Evolutionary conservation across 2,888 invertebrate genomes (phyloP).

Genomic region (Caenorhabditis sp.): DNA sequence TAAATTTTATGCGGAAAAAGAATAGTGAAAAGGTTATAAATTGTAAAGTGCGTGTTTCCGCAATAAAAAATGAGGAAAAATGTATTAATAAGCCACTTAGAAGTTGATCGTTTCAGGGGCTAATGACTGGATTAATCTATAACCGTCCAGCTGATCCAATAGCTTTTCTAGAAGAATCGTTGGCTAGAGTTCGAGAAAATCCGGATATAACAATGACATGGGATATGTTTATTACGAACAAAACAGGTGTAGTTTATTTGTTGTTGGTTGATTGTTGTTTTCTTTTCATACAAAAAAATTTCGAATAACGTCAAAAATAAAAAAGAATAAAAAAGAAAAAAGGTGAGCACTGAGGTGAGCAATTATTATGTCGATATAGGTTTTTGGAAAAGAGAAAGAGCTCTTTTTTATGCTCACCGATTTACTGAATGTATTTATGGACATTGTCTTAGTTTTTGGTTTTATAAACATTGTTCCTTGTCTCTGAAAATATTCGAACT

Average conservation of each 20-base stretch:
- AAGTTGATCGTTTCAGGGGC: conserved; percentile 69
- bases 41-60: neutral
- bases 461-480: conserved; percentile 6
- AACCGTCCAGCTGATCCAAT: conserved; percentile 73
- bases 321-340: conserved; percentile 10
- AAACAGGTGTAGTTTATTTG: conserved; percentile 20
- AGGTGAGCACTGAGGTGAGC: neutral
- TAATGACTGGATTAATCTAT: conserved; percentile 75
- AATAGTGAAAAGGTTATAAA: neutral
- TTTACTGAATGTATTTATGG: conserved; percentile 27
- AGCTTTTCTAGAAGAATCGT: conserved; percentile 62
- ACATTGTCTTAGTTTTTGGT: conserved; percentile 14
- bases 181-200: conserved; percentile 35
- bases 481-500: no score
- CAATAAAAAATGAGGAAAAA: neutral
- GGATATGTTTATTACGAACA: conserved; percentile 52
- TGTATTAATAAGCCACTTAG: neutral
- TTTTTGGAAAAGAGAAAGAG: conserved; percentile 22
- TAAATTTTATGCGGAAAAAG: neutral
- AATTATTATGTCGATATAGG: neutral
- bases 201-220: conserved; percentile 41
- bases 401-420: conserved; percentile 15
- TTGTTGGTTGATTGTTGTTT: neutral
- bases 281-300: conserved; percentile 3
- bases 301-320: neutral